Conservation (phyloP, 2,113 vertebrate genomes). For the Cercocebus atys region DNA sequence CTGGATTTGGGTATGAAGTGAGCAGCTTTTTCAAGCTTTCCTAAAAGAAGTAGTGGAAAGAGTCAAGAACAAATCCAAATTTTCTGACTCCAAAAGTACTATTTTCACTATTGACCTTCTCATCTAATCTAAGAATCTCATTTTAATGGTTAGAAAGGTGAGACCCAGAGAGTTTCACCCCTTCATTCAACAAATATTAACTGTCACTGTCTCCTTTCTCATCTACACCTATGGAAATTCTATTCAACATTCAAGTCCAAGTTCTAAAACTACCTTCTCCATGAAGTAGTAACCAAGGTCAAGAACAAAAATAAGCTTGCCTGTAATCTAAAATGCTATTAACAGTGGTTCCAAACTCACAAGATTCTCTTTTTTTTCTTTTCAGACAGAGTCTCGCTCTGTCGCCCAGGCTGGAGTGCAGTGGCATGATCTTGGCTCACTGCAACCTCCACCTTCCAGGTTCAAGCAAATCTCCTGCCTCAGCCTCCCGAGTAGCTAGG, state of each 20-base stretch:
- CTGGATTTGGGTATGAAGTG: not conserved
- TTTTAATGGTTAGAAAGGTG: not conserved
- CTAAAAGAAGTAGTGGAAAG: not conserved
- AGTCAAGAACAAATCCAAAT: not conserved
- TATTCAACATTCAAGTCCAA: conserved; percentile 42
- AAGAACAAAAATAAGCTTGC: not conserved
- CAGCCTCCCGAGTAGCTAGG: no score
- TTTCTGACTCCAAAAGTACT: not conserved
- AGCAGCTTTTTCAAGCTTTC: not conserved
- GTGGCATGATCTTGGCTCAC: no score
- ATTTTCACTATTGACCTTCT: not conserved
- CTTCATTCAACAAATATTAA: conserved; percentile 42
- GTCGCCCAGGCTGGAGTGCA: no score
- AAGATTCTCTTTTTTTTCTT: no score
- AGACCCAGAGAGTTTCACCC: not conserved
- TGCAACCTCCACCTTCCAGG: no score
- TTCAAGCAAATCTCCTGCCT: no score
- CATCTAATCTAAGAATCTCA: not conserved
- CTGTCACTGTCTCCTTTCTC: not conserved
- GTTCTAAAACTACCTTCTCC: not conserved
- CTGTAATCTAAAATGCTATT: not conserved
- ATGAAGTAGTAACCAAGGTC: not conserved
- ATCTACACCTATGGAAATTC: not conserved
- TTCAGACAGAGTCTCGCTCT: no score
- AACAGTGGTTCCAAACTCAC: no score